Percentiles rank a stretch among this genome's conserved stretches.
These are phyloP conservation scores for Corvus cornix DNA, from an alignment of 2,113 vertebrate species.

Conservation along the genomic window DNA sequence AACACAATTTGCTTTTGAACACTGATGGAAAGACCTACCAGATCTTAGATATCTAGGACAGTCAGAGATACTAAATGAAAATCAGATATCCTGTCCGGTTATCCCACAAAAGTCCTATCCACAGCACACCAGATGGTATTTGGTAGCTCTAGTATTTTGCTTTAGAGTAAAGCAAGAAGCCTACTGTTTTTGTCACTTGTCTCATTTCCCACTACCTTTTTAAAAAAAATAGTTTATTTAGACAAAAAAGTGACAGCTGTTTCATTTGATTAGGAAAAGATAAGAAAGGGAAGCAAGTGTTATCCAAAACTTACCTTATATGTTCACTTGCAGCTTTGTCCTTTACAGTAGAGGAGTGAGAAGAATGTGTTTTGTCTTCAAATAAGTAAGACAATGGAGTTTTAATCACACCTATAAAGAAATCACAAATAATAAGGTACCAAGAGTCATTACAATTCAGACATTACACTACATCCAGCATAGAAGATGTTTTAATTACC, in stretches of 20 bases:
- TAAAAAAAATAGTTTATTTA: background rate
- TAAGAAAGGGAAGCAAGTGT: background rate
- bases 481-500: constrained; percentile 69
- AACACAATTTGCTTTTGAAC: background rate
- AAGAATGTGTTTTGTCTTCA: constrained; percentile 97
- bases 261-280: background rate
- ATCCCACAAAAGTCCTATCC: background rate
- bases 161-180: background rate
- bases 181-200: background rate
- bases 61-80: background rate
- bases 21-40: background rate
- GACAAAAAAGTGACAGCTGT: background rate
- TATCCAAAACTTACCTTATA: constrained; percentile 83
- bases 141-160: background rate
- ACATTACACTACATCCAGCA: background rate
- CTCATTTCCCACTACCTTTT: background rate
- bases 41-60: background rate
- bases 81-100: background rate
- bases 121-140: background rate
- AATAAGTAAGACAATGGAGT: constrained; percentile 90
- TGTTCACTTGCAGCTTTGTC: constrained; percentile 98
- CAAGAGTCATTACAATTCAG: background rate
- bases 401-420: constrained; percentile 80
- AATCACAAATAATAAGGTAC: background rate
- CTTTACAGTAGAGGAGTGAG: constrained; percentile 96